These are phyloP conservation scores for Steromphala cineraria DNA, from an alignment of 2,888 invertebrate genomes.

Conservation along the genomic window DNA sequence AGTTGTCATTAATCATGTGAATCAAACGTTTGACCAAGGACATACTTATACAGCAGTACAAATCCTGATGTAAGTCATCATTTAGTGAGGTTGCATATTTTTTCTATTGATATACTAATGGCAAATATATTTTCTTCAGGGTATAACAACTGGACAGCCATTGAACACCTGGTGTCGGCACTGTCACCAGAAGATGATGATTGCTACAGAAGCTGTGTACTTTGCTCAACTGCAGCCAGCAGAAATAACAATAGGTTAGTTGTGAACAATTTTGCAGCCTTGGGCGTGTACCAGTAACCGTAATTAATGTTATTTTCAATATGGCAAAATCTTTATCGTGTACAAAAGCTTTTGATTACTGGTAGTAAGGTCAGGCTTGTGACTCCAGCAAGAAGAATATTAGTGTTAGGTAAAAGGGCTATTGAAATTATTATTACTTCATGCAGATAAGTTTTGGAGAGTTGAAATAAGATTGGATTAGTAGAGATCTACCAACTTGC, in stretches of 20 bases:
- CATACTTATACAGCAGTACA: too few relatives aligned
- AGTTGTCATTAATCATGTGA: too few relatives aligned
- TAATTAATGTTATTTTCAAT: background rate
- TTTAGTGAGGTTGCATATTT: background rate
- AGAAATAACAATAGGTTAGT: conserved; percentile 45
- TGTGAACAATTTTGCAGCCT: background rate
- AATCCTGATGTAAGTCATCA: too few relatives aligned
- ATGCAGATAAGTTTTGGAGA: too few relatives aligned
- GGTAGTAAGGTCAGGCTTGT: too few relatives aligned
- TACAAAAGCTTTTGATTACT: background rate
- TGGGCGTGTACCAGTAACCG: background rate
- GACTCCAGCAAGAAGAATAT: too few relatives aligned
- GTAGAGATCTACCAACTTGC: too few relatives aligned
- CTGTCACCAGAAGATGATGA: conserved; percentile 73
- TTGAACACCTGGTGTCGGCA: conserved; percentile 72
- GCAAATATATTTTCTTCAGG: conserved; percentile 51
- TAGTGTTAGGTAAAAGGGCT: too few relatives aligned
- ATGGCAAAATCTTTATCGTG: background rate
- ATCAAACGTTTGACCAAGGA: too few relatives aligned
- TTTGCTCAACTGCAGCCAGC: conserved; percentile 57
- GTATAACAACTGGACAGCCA: conserved; percentile 69
- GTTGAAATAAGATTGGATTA: too few relatives aligned
- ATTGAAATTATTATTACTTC: too few relatives aligned
- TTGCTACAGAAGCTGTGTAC: conserved; percentile 67
- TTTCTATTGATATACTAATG: too few relatives aligned